phyloP scores from a whole-genome alignment of 2,888 invertebrate genomes.

The Tiphia femorata region DNA sequence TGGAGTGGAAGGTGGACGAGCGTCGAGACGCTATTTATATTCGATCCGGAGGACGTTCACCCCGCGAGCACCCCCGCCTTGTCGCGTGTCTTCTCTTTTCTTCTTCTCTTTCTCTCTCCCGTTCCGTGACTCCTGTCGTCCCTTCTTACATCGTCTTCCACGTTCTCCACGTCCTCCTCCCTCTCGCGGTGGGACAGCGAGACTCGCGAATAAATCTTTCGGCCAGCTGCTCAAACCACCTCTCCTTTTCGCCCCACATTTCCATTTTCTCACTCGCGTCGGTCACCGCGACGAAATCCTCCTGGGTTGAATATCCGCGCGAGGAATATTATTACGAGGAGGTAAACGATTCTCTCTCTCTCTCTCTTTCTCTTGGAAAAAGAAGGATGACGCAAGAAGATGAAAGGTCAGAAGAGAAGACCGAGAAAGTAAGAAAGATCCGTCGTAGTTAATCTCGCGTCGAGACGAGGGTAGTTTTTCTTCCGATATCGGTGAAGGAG shows the following conservation, averaged over 20 bases:
- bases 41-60: constrained; percentile 56
- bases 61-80: constrained; percentile 48
- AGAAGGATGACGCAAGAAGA: background rate
- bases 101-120: constrained; percentile 18
- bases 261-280: constrained; percentile 11
- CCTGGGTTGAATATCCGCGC: too few species aligned
- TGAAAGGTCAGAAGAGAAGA: background rate
- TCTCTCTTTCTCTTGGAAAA: too few species aligned
- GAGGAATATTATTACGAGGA: too few species aligned
- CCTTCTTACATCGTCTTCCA: background rate
- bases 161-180: constrained; percentile 27
- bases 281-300: too few species aligned
- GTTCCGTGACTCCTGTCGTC: constrained; percentile 1
- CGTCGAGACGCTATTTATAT: constrained; percentile 57
- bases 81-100: constrained; percentile 21
- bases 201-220: constrained; percentile 57
- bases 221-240: constrained; percentile 35
- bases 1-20: constrained; percentile 34
- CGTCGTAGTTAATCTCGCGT: too few species aligned
- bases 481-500: too few species aligned
- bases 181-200: constrained; percentile 45
- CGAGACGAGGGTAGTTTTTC: too few species aligned
- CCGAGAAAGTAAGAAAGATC: constrained; percentile 35
- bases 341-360: too few species aligned
- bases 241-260: constrained; percentile 38